Evolutionary conservation across 1,140 invertebrate species (phyloP).

Genomic region (Drosophila aff.): DNA sequence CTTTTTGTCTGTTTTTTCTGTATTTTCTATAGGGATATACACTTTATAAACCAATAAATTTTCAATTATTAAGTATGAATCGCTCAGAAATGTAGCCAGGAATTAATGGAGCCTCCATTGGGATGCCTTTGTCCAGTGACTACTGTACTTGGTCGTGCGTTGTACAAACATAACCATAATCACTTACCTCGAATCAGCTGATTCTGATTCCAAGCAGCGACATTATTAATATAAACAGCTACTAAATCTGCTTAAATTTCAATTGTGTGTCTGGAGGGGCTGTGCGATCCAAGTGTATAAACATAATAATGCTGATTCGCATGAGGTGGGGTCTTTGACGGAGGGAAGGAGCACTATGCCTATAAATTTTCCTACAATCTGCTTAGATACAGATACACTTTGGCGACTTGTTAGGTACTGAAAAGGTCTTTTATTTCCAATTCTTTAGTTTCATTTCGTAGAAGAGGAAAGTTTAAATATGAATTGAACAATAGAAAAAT

Average conservation of each 20-base stretch:
- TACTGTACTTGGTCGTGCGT: conserved; percentile 3
- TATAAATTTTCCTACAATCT: conserved; percentile 7
- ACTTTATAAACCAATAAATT: neutral
- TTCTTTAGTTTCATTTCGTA: neutral
- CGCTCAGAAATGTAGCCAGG: too few species aligned
- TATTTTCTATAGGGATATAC: neutral
- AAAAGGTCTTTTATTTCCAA: neutral
- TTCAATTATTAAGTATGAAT: neutral
- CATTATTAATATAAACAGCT: conserved; percentile 37
- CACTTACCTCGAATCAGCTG: neutral
- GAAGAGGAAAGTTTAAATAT: neutral
- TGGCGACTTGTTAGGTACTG: neutral
- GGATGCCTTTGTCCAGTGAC: neutral
- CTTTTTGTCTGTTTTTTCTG: neutral
- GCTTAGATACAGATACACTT: neutral
- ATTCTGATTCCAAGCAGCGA: conserved; percentile 9
- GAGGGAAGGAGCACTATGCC: neutral
- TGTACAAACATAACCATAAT: conserved; percentile 2
- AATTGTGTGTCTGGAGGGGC: conserved; percentile 17
- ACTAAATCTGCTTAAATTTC: conserved; percentile 34
- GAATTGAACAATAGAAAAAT: neutral
- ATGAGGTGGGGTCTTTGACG: conserved; percentile 6
- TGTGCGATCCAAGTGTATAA: conserved; percentile 5
- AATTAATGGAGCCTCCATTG: too few species aligned
- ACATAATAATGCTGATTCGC: conserved; percentile 22